Evolutionary conservation across 2,797 vertebrate genomes (phyloP).

Genomic region (Fringilla coelebs): DNA sequence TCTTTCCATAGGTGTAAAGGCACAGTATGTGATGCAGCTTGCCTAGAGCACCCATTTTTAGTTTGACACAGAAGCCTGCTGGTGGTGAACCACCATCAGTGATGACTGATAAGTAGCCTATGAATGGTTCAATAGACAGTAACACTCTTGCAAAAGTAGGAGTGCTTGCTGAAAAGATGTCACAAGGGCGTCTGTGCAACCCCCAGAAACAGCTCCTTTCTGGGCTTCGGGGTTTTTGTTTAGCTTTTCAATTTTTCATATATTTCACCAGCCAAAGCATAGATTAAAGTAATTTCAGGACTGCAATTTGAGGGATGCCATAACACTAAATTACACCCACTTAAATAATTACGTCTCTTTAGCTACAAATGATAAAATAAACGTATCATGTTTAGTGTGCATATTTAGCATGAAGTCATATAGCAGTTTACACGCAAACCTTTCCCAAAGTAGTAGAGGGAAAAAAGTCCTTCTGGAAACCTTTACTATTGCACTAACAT

Average conservation of each 20-base stretch:
- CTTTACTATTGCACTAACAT: constrained; percentile 18
- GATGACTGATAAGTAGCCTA: background rate
- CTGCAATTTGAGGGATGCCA: constrained; percentile 61
- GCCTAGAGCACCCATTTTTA: background rate
- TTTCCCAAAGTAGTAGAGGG: constrained; percentile 3
- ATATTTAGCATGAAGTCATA: constrained; percentile 3
- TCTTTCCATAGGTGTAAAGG: background rate
- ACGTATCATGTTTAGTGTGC: constrained; percentile 24
- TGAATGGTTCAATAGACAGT: background rate
- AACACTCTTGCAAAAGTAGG: background rate
- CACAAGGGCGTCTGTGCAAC: background rate
- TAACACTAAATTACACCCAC: constrained; percentile 54
- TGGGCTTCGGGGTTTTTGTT: background rate
- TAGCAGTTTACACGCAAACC: background rate
- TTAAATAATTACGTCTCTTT: constrained; percentile 62
- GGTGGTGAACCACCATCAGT: background rate
- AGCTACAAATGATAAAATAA: constrained; percentile 63
- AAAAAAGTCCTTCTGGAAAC: constrained; percentile 9
- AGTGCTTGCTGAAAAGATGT: background rate
- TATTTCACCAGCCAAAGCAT: constrained; percentile 4
- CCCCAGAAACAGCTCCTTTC: background rate
- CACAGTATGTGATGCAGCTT: background rate
- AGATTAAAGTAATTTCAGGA: constrained; percentile 62
- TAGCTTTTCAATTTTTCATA: constrained; percentile 9
- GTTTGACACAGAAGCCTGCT: background rate